A percentile compares a stretch with the other conserved stretches of the same genome.
These are phyloP conservation scores for Phymanthus crucifer DNA, from an alignment of 92 coral and sea anemone genomes.

Conservation along the genomic window DNA sequence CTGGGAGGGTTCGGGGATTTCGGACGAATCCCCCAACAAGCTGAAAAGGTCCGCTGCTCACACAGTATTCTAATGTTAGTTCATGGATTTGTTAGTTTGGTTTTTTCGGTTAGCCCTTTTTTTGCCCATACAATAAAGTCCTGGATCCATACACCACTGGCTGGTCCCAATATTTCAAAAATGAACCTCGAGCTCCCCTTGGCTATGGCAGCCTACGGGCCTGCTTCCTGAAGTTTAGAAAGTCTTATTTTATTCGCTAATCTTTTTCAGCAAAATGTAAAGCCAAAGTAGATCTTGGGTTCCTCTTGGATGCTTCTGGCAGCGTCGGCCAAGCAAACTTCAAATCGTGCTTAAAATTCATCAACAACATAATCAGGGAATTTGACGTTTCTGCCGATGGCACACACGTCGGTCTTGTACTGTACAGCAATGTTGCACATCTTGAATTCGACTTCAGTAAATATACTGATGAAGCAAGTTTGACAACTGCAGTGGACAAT, in stretches of 20 bases:
- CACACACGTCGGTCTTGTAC: conserved; percentile 59
- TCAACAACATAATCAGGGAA: conserved; percentile 33
- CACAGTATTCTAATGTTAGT: too few relatives aligned
- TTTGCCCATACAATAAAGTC: too few relatives aligned
- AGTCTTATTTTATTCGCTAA: neutral
- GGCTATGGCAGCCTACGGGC: too few relatives aligned
- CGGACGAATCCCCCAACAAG: too few relatives aligned
- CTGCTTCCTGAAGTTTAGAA: neutral
- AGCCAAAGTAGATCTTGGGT: conserved; percentile 71
- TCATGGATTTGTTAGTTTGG: too few relatives aligned
- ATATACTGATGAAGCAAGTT: conserved; percentile 17
- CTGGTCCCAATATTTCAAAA: too few relatives aligned
- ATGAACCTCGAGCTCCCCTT: neutral
- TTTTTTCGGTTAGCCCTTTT: too few relatives aligned
- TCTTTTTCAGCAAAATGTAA: conserved; percentile 44
- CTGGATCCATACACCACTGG: too few relatives aligned
- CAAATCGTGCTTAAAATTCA: conserved; percentile 52
- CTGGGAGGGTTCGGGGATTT: too few relatives aligned
- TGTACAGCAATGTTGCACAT: conserved; percentile 28
- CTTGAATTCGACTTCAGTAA: conserved; percentile 50
- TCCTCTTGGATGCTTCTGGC: conserved; percentile 83
- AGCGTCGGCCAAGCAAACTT: conserved; percentile 78
- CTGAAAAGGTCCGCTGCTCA: too few relatives aligned
- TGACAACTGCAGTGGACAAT: conserved; percentile 35
- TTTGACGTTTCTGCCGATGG: conserved; percentile 45